Base-by-base conservation (phyloP, 2,797 vertebrate species). In the Pelochelys cantorii region DNA sequence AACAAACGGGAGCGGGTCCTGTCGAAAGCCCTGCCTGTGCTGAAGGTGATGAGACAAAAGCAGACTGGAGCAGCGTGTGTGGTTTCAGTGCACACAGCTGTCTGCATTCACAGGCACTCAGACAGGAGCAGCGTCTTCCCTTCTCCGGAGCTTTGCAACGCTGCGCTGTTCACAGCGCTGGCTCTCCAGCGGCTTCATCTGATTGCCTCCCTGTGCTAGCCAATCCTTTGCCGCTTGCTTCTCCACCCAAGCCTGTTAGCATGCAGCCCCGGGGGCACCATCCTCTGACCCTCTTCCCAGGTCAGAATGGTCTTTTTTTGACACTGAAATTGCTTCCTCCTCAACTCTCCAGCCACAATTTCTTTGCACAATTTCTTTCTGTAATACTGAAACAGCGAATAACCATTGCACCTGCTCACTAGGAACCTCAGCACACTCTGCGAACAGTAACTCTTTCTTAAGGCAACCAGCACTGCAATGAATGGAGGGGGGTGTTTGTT, bases 221-320 rank as follows among this genome's bases (percentile, higher is more conserved):
- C 98, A 97, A 95, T 95, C 97, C 91, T 90, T 78, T 52, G 74
- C 94, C 56, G 34, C 94, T 79, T 23, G 59, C 0, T 94, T 90
- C 77, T 2, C 62, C 14, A 3, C 7, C 3, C n/a, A 10, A 18
- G 54, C 27, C 59, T 59, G 85, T 79, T 11, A 79, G 55, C 93
- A 68, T 60, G 1, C 87, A 90, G 90, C 86, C 90, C 90, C 93
- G 84, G 9, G 42, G 68, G 81, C 92, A 86, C 93, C 68, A 37
- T 37, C 0, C 87, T 79, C 71, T 14, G 48, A 3, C 55, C 80
- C 3, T 4, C 15, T 79, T 80, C 65, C 85, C 86, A 6, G 83
- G 79, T 71, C 93, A 83, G 18, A 65, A 79, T 7, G 48, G 18
- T 86, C 53, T 87, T 56, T 59, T 48, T 87, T 87, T 13, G 54